Evolutionary conservation across 2,888 invertebrate species (phyloP), one percentile per base, ranked within the genome.

Genomic region (Bellardia pandia): DNA sequence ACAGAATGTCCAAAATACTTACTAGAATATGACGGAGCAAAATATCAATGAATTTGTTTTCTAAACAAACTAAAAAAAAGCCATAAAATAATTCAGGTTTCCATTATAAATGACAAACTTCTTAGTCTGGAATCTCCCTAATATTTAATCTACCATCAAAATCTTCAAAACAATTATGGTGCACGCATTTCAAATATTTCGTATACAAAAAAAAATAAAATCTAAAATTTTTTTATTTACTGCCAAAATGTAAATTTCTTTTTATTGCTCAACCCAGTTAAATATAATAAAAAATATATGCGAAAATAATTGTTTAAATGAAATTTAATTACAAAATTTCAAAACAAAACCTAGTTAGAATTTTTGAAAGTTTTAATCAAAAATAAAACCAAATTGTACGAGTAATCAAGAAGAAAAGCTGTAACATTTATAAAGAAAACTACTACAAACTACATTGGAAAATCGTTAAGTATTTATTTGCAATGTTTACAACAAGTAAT

Each of bases 391-490:
- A 56, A 30, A 6, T 16, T 9, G 42, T 42, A 48, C 48, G 53
- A 11, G 2, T 58, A 14, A n/a, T n/a, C 6, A 13, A n/a, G n/a
- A 62, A 37, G 6, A 40, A 62, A n/a, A n/a, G 37, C 37, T n/a
- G 33, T 13, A 33, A 33, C 33, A 60, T 23, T 56, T 56, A 14
- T 56, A 58, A 13, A 37, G 37, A 62, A 62, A 62, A 62, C 11
- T 45, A 7, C 45, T 45, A 13, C 13, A 9, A 45, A 45, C 9
- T 53, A 16, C 16, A 8, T 53, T 16, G 8, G 16, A 53, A 53
- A 64, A n/a, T 37, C 40, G 16, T 64, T 37, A 64, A 64, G 40
- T 40, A 16, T 64, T 37, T 64, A 40, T 64, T 42, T 66, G 23
- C 23, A 42, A 45, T 56, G 56, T 37, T 2, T 13, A 60, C 14